Percentiles rank a stretch among this genome's conserved stretches.
Evolutionary conservation across 2,113 vertebrate genomes (phyloP).

Genomic region (Xyliphius kryptos): DNA sequence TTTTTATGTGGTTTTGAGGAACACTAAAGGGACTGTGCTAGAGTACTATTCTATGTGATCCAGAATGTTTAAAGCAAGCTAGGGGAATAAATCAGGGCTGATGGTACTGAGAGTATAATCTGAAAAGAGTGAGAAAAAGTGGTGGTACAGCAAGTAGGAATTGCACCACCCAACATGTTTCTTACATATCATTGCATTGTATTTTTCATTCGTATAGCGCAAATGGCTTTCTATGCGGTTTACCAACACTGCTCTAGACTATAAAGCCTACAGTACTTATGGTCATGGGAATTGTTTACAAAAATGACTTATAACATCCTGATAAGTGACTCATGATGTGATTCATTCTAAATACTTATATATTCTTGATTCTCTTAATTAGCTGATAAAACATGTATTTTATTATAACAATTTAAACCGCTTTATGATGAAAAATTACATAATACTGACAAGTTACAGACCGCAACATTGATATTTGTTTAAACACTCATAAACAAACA

Average conservation of each 20-base stretch:
- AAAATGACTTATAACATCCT: no score
- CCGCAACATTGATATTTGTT: no score
- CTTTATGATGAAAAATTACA: no score
- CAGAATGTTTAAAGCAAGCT: slow-evolving; percentile 29
- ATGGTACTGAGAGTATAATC: slow-evolving; percentile 22
- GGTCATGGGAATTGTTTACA: no score
- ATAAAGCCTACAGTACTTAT: not conserved
- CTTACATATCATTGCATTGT: slow-evolving; percentile 24
- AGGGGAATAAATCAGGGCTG: slow-evolving; percentile 33
- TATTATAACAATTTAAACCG: no score
- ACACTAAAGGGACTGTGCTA: slow-evolving; percentile 26
- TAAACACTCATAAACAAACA: no score
- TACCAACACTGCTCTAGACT: not conserved
- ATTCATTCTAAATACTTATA: no score
- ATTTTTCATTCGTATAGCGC: slow-evolving; percentile 17
- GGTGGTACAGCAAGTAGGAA: slow-evolving; percentile 13
- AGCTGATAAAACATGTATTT: no score
- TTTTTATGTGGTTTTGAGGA: slow-evolving; percentile 39
- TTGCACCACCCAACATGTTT: slow-evolving; percentile 1
- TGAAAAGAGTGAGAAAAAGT: slow-evolving; percentile 26
- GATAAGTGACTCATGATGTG: no score
- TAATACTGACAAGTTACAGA: no score
- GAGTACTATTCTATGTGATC: slow-evolving; percentile 30
- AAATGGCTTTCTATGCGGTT: slow-evolving; percentile 10
- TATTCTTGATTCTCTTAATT: no score